Evolutionary conservation across 2,113 vertebrate species (phyloP), one percentile per base, ranked within the genome.

Genomic region (Lycaon pictus): DNA sequence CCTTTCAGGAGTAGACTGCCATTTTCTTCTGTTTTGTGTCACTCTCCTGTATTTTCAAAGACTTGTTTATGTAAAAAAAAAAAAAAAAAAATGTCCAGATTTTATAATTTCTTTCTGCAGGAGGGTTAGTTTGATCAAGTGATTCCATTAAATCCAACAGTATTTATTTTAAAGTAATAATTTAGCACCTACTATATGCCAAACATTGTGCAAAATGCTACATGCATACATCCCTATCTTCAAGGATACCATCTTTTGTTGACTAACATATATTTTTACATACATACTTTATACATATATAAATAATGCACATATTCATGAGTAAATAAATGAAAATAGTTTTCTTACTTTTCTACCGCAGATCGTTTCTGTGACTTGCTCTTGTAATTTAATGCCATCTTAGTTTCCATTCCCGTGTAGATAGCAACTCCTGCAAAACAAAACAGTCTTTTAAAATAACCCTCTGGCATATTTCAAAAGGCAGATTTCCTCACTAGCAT

Each of bases 361-460:
- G 99, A 99, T 96, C 99, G 99, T 97, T 99, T 99, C 98, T 99
- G 99, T 94, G 99, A 99, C 98, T 99, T 99, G 99, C 99, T 99
- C 98, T 99, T 99, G 93, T 99, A 99, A 99, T 99, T 99, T 98
- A 99, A 99, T 72, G 99, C 99, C 99, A 99, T 99, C 98, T 99
- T 99, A 96, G 99, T 99, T 98, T 99, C 99, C 99, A 99, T 99
- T 97, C 99, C 99, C 1, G 99, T 99, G 98, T 99, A 99, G 84
- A 99, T 98, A 11, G 99, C 99, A 97, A 99, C 99, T 98, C 99
- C 99, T 99, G 98, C 65, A 98, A 98, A 97, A 98, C 53, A 96
- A 65, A 98, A 88, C 91, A 89, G 84, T 93, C 37, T 93, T 76
- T 91, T 90, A 53, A 65, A 74, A 76, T 11, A 89, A 93, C 37